These are phyloP conservation scores for Theristicus caerulescens DNA, from an alignment of 2,113 vertebrate species.

Conservation along the genomic window DNA sequence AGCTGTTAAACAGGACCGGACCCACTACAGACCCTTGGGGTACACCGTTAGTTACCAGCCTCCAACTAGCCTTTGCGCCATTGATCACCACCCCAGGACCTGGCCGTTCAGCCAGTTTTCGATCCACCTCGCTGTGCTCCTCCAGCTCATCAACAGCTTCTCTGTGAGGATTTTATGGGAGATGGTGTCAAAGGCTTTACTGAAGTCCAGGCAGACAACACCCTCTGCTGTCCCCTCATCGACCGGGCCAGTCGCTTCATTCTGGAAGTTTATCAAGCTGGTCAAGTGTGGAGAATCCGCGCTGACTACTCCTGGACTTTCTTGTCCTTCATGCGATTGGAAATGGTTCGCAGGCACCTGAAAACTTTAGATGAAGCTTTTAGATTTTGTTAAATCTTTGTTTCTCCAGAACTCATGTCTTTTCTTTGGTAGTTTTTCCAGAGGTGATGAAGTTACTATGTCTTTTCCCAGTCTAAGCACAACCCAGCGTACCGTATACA, in stretches of 20 bases:
- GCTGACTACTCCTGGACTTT: neutral
- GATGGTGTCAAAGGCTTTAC: neutral
- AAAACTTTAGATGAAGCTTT: neutral
- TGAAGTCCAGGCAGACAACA: neutral
- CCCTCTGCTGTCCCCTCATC: too few species aligned
- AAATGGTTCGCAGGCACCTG: neutral
- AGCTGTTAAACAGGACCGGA: neutral
- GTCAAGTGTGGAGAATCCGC: too few species aligned
- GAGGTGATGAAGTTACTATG: neutral
- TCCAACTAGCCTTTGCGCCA: neutral
- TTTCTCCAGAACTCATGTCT: neutral
- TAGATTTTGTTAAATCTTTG: neutral
- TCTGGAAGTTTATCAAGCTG: neutral
- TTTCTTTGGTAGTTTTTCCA: neutral
- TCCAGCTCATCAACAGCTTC: neutral
- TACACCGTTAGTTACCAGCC: neutral
- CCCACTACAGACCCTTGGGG: too few species aligned
- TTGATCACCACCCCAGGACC: neutral
- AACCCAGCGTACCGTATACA: accelerated
- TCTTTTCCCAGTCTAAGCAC: neutral
- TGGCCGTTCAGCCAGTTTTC: neutral
- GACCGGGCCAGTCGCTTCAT: accelerated
- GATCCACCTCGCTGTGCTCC: neutral
- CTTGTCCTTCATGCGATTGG: neutral
- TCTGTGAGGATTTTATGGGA: too few species aligned